phyloP scores from a whole-genome alignment of 1,140 invertebrate genomes.

The Adelges cooleyi region DNA sequence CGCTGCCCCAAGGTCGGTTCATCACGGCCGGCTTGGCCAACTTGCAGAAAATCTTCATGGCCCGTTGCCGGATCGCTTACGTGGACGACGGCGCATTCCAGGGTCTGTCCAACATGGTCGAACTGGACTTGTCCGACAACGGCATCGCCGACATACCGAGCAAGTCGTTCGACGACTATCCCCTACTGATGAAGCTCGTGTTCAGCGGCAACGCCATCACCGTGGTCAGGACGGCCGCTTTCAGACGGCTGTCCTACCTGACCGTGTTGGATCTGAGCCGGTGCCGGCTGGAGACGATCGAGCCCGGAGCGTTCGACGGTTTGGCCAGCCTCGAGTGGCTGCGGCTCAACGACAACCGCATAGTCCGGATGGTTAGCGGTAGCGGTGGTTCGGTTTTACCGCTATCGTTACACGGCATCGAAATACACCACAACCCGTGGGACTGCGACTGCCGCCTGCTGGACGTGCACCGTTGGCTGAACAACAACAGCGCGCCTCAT shows the following conservation, averaged over 20 bases:
- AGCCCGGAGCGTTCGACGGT: constrained; percentile 68
- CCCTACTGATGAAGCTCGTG: constrained; percentile 65
- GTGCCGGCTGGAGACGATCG: constrained; percentile 64
- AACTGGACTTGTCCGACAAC: constrained; percentile 76
- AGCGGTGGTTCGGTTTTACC: constrained; percentile 57
- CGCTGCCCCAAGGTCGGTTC: constrained; percentile 62
- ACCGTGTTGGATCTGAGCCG: constrained; percentile 71
- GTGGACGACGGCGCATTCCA: constrained; percentile 68
- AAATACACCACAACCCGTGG: constrained; percentile 79
- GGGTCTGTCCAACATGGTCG: constrained; percentile 74
- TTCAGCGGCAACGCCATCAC: constrained; percentile 69
- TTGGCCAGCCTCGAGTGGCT: constrained; percentile 71
- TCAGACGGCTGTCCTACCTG: constrained; percentile 58
- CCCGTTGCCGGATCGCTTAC: constrained; percentile 58
- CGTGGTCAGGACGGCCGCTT: constrained; percentile 55
- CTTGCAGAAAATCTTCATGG: constrained; percentile 72
- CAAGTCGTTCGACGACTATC: constrained; percentile 60
- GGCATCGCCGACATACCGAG: constrained; percentile 64
- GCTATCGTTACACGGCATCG: constrained; percentile 59
- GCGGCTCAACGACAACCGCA: constrained; percentile 65
- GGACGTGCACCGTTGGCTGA: constrained; percentile 64
- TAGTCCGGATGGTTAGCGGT: constrained; percentile 56
- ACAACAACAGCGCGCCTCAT: constrained; percentile 58
- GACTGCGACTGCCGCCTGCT: constrained; percentile 70
- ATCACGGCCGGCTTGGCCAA: constrained; percentile 63